phyloP scores from a whole-genome alignment of 2,113 vertebrate genomes.

The Pseudorectes ferrugineus region DNA sequence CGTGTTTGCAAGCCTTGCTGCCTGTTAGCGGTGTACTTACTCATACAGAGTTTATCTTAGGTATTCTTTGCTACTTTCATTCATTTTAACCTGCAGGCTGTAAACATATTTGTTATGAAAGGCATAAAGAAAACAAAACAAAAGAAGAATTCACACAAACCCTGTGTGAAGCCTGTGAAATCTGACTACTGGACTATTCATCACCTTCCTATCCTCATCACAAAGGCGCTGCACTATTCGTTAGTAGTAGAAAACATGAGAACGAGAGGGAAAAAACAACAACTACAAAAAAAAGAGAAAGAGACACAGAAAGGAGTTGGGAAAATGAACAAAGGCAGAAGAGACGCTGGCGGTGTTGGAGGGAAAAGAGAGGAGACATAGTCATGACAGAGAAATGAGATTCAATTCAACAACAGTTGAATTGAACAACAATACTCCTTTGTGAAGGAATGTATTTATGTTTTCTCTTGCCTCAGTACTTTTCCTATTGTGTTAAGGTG shows the following conservation, averaged over 20 bases:
- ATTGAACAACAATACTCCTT: background rate
- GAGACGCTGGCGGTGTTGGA: background rate
- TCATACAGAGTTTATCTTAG: background rate
- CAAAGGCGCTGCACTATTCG: background rate
- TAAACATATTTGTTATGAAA: constrained; percentile 48
- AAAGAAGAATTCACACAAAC: background rate
- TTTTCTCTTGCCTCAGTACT: background rate
- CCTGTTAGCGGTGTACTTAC: background rate
- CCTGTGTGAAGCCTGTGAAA: constrained; percentile 3
- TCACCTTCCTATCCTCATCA: background rate
- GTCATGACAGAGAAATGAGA: background rate
- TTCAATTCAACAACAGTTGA: background rate
- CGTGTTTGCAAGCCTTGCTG: background rate
- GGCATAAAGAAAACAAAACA: background rate
- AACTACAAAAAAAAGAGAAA: background rate
- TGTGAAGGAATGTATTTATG: background rate
- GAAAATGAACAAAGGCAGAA: background rate
- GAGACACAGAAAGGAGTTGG: background rate
- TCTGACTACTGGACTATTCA: background rate
- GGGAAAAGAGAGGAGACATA: background rate
- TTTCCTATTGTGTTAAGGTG: background rate
- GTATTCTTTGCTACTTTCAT: background rate
- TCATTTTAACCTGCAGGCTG: constrained; percentile 24
- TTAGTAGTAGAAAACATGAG: background rate
- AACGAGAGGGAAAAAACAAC: background rate